Evolutionary conservation across 2,888 invertebrate genomes (phyloP).

Genomic region (Ectropis crepuscularia): DNA sequence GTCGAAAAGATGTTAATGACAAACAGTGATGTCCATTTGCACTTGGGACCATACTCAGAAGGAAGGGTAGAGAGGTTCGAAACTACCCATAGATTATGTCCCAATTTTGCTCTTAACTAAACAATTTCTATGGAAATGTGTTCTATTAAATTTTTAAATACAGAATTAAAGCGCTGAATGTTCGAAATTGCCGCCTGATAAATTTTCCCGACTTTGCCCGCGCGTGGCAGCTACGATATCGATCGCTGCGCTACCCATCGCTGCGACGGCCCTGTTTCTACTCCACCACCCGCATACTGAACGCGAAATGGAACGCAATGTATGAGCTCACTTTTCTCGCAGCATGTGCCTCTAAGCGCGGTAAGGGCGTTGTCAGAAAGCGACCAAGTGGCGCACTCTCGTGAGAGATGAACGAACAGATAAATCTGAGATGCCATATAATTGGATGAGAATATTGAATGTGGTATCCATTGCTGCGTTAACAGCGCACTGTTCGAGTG

Average conservation of each 20-base stretch:
- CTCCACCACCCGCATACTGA: constrained; percentile 47
- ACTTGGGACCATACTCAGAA: too few relatives aligned
- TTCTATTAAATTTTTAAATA: constrained; percentile 45
- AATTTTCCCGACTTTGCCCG: constrained; percentile 60
- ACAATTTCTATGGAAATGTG: constrained; percentile 14
- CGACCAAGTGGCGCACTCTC: constrained; percentile 82
- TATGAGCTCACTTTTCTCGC: constrained; percentile 60
- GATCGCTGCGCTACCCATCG: constrained; percentile 74
- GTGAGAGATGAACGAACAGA: constrained; percentile 81
- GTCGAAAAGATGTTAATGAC: too few relatives aligned
- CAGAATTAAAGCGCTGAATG: constrained; percentile 40
- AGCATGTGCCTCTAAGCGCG: constrained; percentile 67
- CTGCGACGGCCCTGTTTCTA: constrained; percentile 53
- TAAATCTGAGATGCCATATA: constrained; percentile 64
- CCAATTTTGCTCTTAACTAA: not conserved
- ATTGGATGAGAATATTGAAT: constrained; percentile 31
- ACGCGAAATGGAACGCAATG: constrained; percentile 70
- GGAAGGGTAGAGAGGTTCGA: too few relatives aligned
- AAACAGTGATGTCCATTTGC: too few relatives aligned
- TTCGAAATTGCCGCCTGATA: constrained; percentile 73
- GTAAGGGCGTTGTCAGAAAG: constrained; percentile 75
- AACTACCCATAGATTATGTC: too few relatives aligned
- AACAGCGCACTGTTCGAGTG: not conserved
- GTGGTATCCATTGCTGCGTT: constrained; percentile 57
- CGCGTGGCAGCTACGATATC: constrained; percentile 63